Evolutionary conservation across 2,113 vertebrate species (phyloP).

Genomic region (Morphnarchus princeps): DNA sequence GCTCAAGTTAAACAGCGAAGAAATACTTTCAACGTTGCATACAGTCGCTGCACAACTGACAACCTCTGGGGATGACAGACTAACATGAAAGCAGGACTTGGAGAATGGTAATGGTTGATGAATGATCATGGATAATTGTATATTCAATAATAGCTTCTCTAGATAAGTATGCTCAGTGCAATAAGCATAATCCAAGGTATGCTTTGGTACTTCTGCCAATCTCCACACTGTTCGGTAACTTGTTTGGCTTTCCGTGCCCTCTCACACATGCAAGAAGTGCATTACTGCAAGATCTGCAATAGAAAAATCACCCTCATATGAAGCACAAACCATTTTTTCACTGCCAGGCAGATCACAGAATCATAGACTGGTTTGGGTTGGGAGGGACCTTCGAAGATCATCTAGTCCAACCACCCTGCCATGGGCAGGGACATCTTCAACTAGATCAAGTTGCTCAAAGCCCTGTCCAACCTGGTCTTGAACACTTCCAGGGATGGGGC

Average conservation of each 20-base stretch:
- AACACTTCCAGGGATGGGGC: neutral
- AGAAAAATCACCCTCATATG: neutral
- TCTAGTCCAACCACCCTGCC: neutral
- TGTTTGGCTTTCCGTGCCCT: rapidly evolving
- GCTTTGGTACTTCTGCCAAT: neutral
- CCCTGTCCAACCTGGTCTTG: neutral
- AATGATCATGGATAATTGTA: neutral
- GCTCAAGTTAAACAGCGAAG: neutral
- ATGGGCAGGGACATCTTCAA: neutral
- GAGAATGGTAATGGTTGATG: neutral
- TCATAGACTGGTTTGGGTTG: neutral
- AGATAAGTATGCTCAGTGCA: neutral
- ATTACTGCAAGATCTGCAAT: neutral
- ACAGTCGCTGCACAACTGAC: neutral
- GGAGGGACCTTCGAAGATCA: neutral
- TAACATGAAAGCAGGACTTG: neutral
- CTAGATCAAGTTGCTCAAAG: neutral
- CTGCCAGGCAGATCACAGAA: neutral
- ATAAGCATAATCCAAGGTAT: neutral
- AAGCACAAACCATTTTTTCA: neutral
- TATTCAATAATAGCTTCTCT: neutral
- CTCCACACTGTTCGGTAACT: neutral
- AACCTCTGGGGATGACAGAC: neutral
- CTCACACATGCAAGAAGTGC: neutral
- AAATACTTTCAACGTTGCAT: neutral